Evolutionary conservation across 2,113 vertebrate genomes (phyloP), one percentile per base, ranked within the genome.

Genomic region (Oncorhynchus kisutch): DNA sequence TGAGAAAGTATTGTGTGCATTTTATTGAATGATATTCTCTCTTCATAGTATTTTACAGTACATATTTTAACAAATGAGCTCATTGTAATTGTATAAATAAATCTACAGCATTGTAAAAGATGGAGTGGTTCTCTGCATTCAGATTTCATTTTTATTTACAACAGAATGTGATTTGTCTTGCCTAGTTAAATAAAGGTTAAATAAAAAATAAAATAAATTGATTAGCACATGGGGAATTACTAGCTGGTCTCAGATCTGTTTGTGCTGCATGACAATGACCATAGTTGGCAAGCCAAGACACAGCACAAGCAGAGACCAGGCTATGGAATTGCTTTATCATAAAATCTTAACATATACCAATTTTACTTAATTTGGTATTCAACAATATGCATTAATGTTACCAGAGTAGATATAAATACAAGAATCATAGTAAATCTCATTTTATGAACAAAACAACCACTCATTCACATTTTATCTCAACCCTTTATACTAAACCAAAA

Each of bases 101-200:
- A 84, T 87, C 83, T 89, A 90, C 83, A 90, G 84, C 81, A 79
- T 86, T 88, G 88, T 89, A 91, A 91, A 91, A 89, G 73, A 88
- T 84, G 74, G 78, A 25, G 31, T 48, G 11, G 6, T 70, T 72
- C 83, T 72, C 83, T 78, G 84, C 78, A 76, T 78, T 88, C 76
- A 66, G 70, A 13, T 73, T 74, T 25, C n/a, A 18, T 82, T 82
- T 76, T 77, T 89, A 89, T 90, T 82, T 91, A 92, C 87, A 91
- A 90, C 89, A 91, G 67, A 81, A 72, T 48, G 82, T 49, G 67
- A 76, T 62, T 85, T 80, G 34, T 8, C 34, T 8, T 34, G 34
- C 6, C 6, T 34, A 2, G 34, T 34, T 34, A 34, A 34, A 34
- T 7, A 34, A 34, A 6, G 31, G 31, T 34, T 7, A 34, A 7